Conservation (phyloP, 2,888 invertebrate species). For the Sesia apiformis region DNA sequence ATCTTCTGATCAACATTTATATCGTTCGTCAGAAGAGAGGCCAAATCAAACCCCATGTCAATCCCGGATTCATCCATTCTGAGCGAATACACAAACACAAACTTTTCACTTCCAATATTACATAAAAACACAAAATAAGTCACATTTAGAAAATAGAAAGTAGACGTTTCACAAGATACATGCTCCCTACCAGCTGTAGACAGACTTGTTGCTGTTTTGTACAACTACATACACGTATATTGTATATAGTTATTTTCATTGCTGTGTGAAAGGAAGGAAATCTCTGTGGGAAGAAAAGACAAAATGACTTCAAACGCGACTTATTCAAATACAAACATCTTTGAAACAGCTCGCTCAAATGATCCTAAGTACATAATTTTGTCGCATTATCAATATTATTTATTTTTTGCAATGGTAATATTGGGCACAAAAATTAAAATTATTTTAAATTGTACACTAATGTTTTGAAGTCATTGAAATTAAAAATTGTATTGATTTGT, state of each 20-base stretch:
- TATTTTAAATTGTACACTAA: too few species aligned
- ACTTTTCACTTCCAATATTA: neutral
- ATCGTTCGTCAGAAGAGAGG: slow-evolving; percentile 72
- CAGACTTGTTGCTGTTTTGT: neutral
- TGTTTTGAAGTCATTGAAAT: too few species aligned
- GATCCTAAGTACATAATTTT: too few species aligned
- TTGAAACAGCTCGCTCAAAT: too few species aligned
- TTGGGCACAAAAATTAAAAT: too few species aligned
- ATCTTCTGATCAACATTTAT: slow-evolving; percentile 67
- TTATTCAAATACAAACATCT: too few species aligned
- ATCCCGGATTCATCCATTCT: slow-evolving; percentile 79
- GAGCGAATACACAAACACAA: slow-evolving; percentile 18
- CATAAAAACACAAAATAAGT: slow-evolving; percentile 24
- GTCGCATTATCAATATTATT: too few species aligned
- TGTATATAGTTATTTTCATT: too few species aligned
- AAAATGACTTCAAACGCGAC: too few species aligned
- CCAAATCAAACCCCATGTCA: slow-evolving; percentile 78
- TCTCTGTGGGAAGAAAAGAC: too few species aligned
- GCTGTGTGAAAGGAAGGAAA: too few species aligned
- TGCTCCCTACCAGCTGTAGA: slow-evolving; percentile 50
- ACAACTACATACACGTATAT: neutral
- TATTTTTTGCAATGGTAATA: slow-evolving; percentile 17
- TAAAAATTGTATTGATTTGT: too few species aligned
- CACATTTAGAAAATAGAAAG: slow-evolving; percentile 44
- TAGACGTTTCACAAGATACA: slow-evolving; percentile 49